phyloP scores from a whole-genome alignment of 2,888 invertebrate genomes.

The Alentia gelatinosa region DNA sequence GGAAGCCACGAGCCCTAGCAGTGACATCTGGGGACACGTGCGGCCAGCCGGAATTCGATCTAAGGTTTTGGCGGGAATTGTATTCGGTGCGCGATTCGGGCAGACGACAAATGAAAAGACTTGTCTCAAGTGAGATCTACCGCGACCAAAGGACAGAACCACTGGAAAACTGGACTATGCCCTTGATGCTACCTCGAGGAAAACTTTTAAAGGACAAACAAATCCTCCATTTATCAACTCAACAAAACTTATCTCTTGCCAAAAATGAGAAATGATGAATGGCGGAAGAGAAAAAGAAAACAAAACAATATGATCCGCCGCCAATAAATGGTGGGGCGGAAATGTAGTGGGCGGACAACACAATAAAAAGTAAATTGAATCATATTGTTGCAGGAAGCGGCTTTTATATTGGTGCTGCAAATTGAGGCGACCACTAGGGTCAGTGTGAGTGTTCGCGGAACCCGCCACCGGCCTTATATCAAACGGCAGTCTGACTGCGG shows the following conservation, averaged over 20 bases:
- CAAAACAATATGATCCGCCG: background rate
- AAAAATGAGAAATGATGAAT: background rate
- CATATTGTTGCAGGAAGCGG: background rate
- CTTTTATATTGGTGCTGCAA: background rate
- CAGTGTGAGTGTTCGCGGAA: background rate
- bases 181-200: no score
- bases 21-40: conserved; percentile 7
- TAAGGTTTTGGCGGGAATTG: background rate
- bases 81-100: background rate
- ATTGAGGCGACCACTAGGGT: background rate
- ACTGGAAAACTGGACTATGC: no score
- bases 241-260: background rate
- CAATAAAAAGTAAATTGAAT: background rate
- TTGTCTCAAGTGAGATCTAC: background rate
- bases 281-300: no score
- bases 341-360: background rate
- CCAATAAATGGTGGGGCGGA: background rate
- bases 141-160: no score
- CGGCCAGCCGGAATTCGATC: background rate
- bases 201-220: background rate
- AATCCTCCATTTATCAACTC: background rate
- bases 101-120: conserved; percentile 1
- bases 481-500: background rate
- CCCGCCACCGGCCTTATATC: background rate
- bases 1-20: background rate